Evolutionary conservation across 2,797 vertebrate species (phyloP).

Genomic region (Lutjanus argentimaculatus): DNA sequence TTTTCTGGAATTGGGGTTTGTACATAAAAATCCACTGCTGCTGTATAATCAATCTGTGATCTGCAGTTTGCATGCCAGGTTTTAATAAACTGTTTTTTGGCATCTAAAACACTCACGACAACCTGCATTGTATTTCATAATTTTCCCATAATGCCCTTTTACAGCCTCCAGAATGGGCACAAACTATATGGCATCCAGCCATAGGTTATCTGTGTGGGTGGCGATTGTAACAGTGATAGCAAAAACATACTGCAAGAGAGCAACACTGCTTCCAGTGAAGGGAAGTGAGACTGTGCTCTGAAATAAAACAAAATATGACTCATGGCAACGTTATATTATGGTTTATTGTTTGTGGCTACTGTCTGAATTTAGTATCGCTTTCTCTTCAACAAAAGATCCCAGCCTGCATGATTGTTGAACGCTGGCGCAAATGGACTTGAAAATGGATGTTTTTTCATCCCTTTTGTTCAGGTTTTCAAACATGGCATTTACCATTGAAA

Average conservation of each 20-base stretch:
- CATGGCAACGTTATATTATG: slow-evolving; percentile 12
- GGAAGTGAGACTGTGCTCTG: slow-evolving; percentile 12
- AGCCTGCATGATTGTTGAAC: neutral
- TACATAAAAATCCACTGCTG: neutral
- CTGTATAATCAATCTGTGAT: neutral
- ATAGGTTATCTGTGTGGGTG: slow-evolving; percentile 57
- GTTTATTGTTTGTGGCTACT: slow-evolving; percentile 7
- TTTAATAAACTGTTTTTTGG: neutral
- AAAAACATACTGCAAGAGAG: slow-evolving; percentile 31
- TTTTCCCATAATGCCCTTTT: slow-evolving; percentile 29
- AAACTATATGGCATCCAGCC: slow-evolving; percentile 30
- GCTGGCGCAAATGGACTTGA: neutral
- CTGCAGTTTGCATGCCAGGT: neutral
- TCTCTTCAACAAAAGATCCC: neutral
- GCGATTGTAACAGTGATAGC: slow-evolving; percentile 35
- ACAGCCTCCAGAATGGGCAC: slow-evolving; percentile 34
- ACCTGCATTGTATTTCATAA: neutral
- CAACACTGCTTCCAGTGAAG: slow-evolving; percentile 2
- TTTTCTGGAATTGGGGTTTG: neutral
- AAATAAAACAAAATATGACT: slow-evolving; percentile 33
- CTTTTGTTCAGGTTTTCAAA: slow-evolving; percentile 5
- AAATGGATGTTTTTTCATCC: neutral
- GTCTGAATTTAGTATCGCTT: slow-evolving; percentile 4
- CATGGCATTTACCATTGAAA: neutral
- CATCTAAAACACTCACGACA: neutral